A percentile compares a stretch with the other conserved stretches of the same genome.
Conservation (phyloP, 2,797 vertebrate genomes). For the Ctenosaura bakeri region DNA sequence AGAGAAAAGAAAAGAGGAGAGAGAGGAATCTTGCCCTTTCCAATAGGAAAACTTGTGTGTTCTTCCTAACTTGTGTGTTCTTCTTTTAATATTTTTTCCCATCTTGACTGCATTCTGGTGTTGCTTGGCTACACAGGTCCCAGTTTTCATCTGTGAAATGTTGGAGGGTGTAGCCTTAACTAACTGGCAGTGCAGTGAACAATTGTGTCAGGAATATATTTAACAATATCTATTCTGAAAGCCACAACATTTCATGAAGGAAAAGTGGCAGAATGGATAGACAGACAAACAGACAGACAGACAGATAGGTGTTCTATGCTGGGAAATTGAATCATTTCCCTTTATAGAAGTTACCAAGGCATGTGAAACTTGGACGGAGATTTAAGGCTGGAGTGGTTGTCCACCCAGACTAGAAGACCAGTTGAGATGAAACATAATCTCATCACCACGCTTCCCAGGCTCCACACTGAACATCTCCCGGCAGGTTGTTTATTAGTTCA, state of each 20-base stretch:
- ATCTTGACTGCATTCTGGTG: too few species aligned
- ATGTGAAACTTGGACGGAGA: not conserved
- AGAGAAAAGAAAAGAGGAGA: too few species aligned
- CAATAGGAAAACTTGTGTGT: too few species aligned
- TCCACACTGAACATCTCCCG: conserved; percentile 43
- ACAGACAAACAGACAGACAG: not conserved
- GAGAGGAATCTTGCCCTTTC: too few species aligned
- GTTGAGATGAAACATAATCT: fast-evolving
- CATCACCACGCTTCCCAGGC: conserved; percentile 33
- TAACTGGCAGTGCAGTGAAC: not conserved
- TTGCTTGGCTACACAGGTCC: too few species aligned
- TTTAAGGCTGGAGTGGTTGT: not conserved
- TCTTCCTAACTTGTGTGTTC: too few species aligned
- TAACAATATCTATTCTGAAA: not conserved
- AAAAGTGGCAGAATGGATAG: too few species aligned
- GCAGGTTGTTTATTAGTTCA: conserved; percentile 52
- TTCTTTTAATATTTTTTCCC: too few species aligned
- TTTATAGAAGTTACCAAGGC: not conserved
- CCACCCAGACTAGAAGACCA: conserved; percentile 13
- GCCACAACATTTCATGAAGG: not conserved
- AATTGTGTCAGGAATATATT: not conserved
- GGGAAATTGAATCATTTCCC: conserved; percentile 35
- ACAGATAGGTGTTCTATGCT: not conserved
- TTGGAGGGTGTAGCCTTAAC: too few species aligned
- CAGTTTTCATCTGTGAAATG: too few species aligned